phyloP scores from a whole-genome alignment of 2,888 invertebrate genomes.

The Liodrosophila aerea region DNA sequence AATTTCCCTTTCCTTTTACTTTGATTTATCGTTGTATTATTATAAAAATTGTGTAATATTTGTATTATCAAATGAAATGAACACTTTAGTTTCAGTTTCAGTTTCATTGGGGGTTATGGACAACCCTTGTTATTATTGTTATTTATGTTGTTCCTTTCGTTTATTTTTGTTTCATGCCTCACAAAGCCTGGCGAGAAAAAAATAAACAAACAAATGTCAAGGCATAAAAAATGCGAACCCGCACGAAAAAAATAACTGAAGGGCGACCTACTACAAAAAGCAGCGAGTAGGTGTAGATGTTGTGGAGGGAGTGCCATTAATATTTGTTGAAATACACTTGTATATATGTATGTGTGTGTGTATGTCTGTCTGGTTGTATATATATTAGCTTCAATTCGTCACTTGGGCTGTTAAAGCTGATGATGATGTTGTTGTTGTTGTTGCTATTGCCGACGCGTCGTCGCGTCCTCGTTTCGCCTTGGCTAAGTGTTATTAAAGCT shows the following conservation, averaged over 20 bases:
- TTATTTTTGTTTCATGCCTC: slow-evolving; percentile 48
- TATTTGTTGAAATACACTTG: slow-evolving; percentile 32
- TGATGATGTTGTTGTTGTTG: slow-evolving; percentile 27
- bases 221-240: slow-evolving; percentile 46
- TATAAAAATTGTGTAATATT: no score
- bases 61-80: not conserved
- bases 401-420: slow-evolving; percentile 50
- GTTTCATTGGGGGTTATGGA: slow-evolving; percentile 1
- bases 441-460: slow-evolving; percentile 10
- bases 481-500: slow-evolving; percentile 66
- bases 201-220: slow-evolving; percentile 47
- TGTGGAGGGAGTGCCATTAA: slow-evolving; percentile 39
- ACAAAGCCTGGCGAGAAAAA: slow-evolving; percentile 34
- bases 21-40: no score
- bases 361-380: slow-evolving; percentile 20
- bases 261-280: slow-evolving; percentile 4
- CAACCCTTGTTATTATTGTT: slow-evolving; percentile 13
- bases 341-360: slow-evolving; percentile 3
- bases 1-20: no score
- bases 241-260: slow-evolving; percentile 12
- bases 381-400: slow-evolving; percentile 73
- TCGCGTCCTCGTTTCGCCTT: slow-evolving; percentile 27
- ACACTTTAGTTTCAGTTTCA: not conserved
- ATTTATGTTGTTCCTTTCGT: slow-evolving; percentile 5
- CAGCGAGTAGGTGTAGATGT: not conserved